Percentiles rank a stretch among this genome's conserved stretches.
These are phyloP conservation scores for Ivindomyrus marchei DNA, from an alignment of 2,113 vertebrate species.

Conservation along the genomic window DNA sequence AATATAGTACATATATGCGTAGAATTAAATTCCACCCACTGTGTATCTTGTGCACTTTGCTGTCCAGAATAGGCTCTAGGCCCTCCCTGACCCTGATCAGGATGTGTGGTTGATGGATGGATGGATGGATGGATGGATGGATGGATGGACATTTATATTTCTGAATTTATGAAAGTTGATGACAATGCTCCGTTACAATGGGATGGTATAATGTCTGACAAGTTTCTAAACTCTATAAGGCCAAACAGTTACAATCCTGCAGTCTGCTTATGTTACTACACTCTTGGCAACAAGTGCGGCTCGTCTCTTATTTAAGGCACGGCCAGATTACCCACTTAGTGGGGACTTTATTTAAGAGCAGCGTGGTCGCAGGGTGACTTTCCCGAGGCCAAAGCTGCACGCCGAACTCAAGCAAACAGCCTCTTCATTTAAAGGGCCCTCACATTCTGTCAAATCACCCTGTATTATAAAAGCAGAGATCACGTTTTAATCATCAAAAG, in stretches of 20 bases:
- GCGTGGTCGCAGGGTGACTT: not conserved
- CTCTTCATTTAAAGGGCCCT: slow-evolving; percentile 15
- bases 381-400: not conserved
- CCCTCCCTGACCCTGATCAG: not conserved
- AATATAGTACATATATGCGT: not conserved
- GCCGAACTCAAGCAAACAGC: not conserved
- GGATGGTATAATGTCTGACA: not conserved
- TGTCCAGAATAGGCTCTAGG: not conserved
- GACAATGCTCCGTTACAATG: too few species aligned
- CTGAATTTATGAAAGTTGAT: not conserved
- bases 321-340: not conserved
- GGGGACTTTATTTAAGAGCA: not conserved
- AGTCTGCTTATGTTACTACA: not conserved
- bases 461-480: not conserved
- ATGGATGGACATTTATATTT: not conserved
- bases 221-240: not conserved
- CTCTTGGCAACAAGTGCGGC: not conserved
- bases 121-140: not conserved
- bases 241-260: not conserved
- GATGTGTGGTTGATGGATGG: not conserved
- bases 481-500: not conserved
- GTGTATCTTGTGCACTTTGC: not conserved
- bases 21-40: not conserved
- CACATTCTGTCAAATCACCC: not conserved
- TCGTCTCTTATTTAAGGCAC: not conserved